Percentiles rank a stretch among this genome's conserved stretches.
phyloP scores from a whole-genome alignment of 1,140 invertebrate genomes.

The Hormaphis cornu region DNA sequence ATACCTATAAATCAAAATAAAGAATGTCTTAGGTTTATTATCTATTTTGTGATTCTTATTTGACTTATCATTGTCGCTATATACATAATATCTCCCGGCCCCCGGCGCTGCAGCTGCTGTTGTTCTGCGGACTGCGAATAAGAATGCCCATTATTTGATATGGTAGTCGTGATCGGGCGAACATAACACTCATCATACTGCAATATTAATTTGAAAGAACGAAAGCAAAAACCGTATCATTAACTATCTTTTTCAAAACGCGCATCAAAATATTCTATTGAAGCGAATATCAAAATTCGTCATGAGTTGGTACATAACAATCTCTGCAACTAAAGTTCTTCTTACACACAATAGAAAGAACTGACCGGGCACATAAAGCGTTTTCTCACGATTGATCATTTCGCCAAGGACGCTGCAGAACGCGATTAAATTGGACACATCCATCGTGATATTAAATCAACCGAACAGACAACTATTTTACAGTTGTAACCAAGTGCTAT shows the following conservation, averaged over 20 bases:
- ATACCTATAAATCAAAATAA: background rate
- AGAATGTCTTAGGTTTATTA: background rate
- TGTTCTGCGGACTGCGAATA: background rate
- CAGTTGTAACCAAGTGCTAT: too few relatives aligned
- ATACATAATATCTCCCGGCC: too few relatives aligned
- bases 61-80: background rate
- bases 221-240: background rate
- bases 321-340: background rate
- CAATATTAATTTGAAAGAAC: slow-evolving; percentile 1
- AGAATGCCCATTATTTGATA: background rate
- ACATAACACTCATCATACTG: slow-evolving; percentile 5
- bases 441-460: background rate
- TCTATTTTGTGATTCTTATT: background rate
- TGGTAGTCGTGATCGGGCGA: background rate
- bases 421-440: background rate
- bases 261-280: background rate
- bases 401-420: background rate
- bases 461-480: too few relatives aligned
- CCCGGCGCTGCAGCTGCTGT: too few relatives aligned
- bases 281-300: background rate
- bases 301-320: too few relatives aligned
- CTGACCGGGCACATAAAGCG: background rate
- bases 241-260: slow-evolving; percentile 1
- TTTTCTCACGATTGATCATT: background rate
- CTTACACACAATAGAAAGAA: slow-evolving; percentile 1